Percentiles rank a stretch among this genome's conserved stretches.
phyloP scores from a whole-genome alignment of 2,113 vertebrate genomes.

The Zapornia atra region DNA sequence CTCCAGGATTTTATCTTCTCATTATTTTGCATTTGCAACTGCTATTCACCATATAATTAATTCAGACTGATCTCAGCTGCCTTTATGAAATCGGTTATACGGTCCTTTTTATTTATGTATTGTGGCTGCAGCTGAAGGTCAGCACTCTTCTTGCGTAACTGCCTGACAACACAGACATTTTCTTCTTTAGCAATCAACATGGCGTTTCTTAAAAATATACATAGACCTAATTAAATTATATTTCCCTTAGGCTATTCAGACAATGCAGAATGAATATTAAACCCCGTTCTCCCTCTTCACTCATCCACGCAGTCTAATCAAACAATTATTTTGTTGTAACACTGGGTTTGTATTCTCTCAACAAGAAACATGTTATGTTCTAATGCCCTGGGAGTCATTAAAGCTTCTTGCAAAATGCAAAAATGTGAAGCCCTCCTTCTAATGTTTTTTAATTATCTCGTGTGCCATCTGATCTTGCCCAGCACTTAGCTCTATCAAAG shows the following conservation, averaged over 20 bases:
- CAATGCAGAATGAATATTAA: constrained; percentile 38
- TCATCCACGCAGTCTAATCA: background rate
- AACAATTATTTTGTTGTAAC: constrained; percentile 49
- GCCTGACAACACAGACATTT: constrained; percentile 21
- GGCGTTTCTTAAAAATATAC: background rate
- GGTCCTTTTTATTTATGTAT: background rate
- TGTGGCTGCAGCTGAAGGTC: background rate
- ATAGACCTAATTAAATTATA: constrained; percentile 31
- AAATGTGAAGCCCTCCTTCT: constrained; percentile 36
- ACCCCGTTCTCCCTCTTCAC: background rate
- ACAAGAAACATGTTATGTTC: background rate
- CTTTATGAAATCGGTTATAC: background rate
- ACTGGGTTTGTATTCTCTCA: constrained; percentile 26
- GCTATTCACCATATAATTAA: background rate
- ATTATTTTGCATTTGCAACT: constrained; percentile 1
- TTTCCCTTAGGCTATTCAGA: background rate
- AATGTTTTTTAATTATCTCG: constrained; percentile 54
- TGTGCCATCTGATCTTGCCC: background rate
- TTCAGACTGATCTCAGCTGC: background rate
- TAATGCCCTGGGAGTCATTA: constrained; percentile 54
- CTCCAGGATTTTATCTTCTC: background rate
- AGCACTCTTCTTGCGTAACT: background rate
- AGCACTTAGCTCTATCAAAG: background rate
- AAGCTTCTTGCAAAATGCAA: constrained; percentile 51
- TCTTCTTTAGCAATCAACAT: background rate